phyloP scores from a whole-genome alignment of 1,140 invertebrate genomes.

The Trichomalopsis sarcophagae region DNA sequence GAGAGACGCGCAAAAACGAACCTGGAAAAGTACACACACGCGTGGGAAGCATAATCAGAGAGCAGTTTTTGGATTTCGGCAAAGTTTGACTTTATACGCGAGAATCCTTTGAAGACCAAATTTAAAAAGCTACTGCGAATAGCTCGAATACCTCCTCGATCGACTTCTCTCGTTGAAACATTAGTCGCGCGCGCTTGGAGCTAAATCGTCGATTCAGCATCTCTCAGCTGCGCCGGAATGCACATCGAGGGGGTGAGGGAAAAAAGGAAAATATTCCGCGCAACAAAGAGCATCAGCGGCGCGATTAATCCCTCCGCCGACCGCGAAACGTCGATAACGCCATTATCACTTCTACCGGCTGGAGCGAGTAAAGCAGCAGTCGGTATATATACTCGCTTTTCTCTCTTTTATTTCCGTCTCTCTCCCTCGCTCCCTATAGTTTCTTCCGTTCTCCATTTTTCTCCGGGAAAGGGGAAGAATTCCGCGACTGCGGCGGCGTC shows the following conservation, averaged over 20 bases:
- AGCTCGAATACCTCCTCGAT: background rate
- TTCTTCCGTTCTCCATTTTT: conserved; percentile 33
- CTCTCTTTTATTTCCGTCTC: conserved; percentile 31
- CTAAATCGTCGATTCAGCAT: too few species aligned
- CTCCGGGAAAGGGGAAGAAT: background rate
- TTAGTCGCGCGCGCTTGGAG: background rate
- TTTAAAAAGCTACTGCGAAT: background rate
- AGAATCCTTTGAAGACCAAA: background rate
- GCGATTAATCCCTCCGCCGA: conserved; percentile 22
- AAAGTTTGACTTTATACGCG: too few species aligned
- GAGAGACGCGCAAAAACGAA: background rate
- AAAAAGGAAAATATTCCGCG: background rate
- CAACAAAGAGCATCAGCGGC: conserved; percentile 7
- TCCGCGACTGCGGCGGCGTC: background rate
- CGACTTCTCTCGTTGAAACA: background rate
- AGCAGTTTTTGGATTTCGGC: too few species aligned
- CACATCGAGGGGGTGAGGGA: background rate
- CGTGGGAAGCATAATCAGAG: too few species aligned
- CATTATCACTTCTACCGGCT: conserved; percentile 41
- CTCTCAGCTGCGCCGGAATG: background rate
- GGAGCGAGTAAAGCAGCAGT: background rate
- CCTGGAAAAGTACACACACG: too few species aligned
- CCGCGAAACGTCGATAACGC: conserved; percentile 41
- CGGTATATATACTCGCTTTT: conserved; percentile 28
- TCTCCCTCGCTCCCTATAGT: background rate